Evolutionary conservation across 2,797 vertebrate genomes (phyloP).

Genomic region (Rachycentron canadum): DNA sequence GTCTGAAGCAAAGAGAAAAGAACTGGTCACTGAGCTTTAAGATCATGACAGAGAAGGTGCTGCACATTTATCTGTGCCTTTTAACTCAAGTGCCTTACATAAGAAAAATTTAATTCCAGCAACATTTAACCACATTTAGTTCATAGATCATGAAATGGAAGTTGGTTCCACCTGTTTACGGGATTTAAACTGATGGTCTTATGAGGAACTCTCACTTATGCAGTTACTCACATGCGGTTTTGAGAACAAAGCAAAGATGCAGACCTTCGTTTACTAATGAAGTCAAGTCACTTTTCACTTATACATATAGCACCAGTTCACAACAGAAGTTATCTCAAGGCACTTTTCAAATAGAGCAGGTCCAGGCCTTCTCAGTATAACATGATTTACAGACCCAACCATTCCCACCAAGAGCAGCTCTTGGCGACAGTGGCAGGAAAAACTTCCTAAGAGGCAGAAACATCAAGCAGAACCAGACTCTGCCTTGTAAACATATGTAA

Average conservation of each 20-base stretch:
- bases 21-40: background rate
- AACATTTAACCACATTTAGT: background rate
- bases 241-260: background rate
- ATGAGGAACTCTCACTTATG: background rate
- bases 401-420: no score
- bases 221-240: background rate
- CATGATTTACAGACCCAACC: no score
- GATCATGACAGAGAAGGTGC: background rate
- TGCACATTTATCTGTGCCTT: background rate
- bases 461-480: no score
- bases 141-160: background rate
- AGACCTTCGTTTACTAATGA: background rate
- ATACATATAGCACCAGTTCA: no score
- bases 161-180: background rate
- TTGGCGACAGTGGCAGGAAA: no score
- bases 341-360: no score
- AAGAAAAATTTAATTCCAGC: background rate
- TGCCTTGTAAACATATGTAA: background rate
- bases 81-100: background rate
- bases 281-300: no score
- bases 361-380: no score
- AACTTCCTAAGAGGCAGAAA: no score
- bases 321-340: no score
- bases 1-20: background rate
- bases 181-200: background rate